Percentiles rank a stretch among this genome's conserved stretches.
phyloP scores from a whole-genome alignment of 2,888 invertebrate species.

The Cataglyphis livida region DNA sequence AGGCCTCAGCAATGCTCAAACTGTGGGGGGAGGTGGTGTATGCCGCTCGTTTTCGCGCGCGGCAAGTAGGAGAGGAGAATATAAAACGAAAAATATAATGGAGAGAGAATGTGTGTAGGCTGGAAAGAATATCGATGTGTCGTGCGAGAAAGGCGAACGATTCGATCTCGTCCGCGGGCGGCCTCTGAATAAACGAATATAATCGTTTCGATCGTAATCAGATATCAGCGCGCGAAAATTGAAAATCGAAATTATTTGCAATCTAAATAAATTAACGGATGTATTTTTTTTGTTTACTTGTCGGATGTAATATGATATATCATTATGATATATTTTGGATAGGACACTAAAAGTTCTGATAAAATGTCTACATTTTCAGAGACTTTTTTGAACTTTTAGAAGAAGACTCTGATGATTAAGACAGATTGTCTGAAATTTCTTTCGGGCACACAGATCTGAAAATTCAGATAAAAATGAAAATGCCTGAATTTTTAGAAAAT shows the following conservation, averaged over 20 bases:
- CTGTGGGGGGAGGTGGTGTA: constrained; percentile 63
- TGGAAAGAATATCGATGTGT: constrained; percentile 41
- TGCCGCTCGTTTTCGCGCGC: constrained; percentile 58
- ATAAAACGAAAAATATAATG: constrained; percentile 72
- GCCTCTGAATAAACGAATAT: not conserved
- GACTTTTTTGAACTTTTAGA: too few relatives aligned
- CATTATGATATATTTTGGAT: not conserved
- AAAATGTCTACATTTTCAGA: too few relatives aligned
- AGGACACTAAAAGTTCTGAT: too few relatives aligned
- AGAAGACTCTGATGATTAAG: too few relatives aligned
- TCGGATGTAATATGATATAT: not conserved
- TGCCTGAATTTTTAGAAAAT: too few relatives aligned
- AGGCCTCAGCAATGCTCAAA: constrained; percentile 82
- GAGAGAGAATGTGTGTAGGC: constrained; percentile 49
- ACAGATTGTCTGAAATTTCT: too few relatives aligned
- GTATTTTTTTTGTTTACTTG: not conserved
- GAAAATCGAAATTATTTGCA: constrained; percentile 14
- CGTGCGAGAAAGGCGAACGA: not conserved
- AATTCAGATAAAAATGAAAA: too few relatives aligned
- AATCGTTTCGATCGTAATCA: not conserved
- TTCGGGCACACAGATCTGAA: too few relatives aligned
- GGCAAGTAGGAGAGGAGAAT: constrained; percentile 59
- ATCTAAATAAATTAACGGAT: not conserved
- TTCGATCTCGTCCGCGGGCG: constrained; percentile 9
- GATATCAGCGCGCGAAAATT: not conserved